phyloP scores from a whole-genome alignment of 2,888 invertebrate genomes.

The Toxonevra muliebris region DNA sequence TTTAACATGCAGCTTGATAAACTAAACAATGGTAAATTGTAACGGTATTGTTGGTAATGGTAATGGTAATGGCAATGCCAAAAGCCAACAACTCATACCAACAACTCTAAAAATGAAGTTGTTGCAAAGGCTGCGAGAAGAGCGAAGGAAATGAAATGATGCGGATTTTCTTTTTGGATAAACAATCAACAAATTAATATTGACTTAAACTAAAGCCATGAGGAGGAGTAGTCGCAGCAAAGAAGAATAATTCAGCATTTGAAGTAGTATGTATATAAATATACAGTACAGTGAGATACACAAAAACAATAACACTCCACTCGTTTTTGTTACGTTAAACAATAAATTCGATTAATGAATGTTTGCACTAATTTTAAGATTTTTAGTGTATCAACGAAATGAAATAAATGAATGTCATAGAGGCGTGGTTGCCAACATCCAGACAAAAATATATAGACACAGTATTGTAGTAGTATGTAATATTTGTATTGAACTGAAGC shows the following conservation, averaged over 20 bases:
- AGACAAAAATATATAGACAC: too few relatives aligned
- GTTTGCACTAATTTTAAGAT: conserved; percentile 48
- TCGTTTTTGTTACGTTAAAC: conserved; percentile 23
- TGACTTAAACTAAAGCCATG: conserved; percentile 39
- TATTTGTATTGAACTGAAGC: too few relatives aligned
- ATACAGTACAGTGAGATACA: too few relatives aligned
- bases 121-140: background rate
- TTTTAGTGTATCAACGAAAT: background rate
- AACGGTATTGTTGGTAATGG: background rate
- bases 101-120: background rate
- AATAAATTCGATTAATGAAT: conserved; percentile 57
- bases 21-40: conserved; percentile 3
- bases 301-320: background rate
- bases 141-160: background rate
- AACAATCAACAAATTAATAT: conserved; percentile 55
- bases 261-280: too few relatives aligned
- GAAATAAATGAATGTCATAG: too few relatives aligned
- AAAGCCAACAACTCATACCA: background rate
- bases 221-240: background rate
- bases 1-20: conserved; percentile 27
- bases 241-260: too few relatives aligned
- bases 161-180: conserved; percentile 20
- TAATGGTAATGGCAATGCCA: background rate
- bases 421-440: too few relatives aligned
- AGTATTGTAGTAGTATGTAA: too few relatives aligned